phyloP scores from a whole-genome alignment of 2,113 vertebrate species.

The Eretmochelys imbricata region DNA sequence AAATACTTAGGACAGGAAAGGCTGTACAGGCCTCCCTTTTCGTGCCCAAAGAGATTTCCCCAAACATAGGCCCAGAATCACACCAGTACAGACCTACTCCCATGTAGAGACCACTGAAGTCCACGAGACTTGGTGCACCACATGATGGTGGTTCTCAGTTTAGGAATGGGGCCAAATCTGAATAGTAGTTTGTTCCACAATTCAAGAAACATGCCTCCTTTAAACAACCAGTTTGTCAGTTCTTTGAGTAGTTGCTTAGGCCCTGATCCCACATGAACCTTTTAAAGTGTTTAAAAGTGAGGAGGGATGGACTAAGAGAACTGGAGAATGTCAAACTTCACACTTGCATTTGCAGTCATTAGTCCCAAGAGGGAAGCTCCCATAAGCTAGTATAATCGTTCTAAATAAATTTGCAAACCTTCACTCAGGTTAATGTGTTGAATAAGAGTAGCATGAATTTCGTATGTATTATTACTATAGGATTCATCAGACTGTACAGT shows the following conservation, averaged over 20 bases:
- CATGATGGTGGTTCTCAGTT: not conserved
- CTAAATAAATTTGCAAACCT: not conserved
- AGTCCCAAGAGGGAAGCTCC: not conserved
- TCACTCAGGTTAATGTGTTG: not conserved
- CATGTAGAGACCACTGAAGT: not conserved
- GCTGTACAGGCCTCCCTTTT: not conserved
- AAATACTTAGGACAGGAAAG: not conserved
- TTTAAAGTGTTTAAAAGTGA: not conserved
- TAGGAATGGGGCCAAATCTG: not conserved
- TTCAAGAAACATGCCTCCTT: not conserved
- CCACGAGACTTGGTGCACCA: not conserved
- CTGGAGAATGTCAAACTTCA: not conserved
- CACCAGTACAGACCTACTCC: not conserved
- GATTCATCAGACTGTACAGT: not conserved
- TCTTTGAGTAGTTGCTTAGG: not conserved
- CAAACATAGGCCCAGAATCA: not conserved
- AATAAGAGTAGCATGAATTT: fast-evolving
- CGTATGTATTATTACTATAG: fast-evolving
- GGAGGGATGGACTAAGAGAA: not conserved
- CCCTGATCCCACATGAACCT: not conserved
- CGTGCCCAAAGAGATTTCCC: not conserved
- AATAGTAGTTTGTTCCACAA: not conserved
- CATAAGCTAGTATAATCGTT: not conserved
- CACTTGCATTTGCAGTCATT: not conserved
- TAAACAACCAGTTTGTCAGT: not conserved